phyloP scores from a whole-genome alignment of 2,113 vertebrate species.

The Stegostoma tigrinum region DNA sequence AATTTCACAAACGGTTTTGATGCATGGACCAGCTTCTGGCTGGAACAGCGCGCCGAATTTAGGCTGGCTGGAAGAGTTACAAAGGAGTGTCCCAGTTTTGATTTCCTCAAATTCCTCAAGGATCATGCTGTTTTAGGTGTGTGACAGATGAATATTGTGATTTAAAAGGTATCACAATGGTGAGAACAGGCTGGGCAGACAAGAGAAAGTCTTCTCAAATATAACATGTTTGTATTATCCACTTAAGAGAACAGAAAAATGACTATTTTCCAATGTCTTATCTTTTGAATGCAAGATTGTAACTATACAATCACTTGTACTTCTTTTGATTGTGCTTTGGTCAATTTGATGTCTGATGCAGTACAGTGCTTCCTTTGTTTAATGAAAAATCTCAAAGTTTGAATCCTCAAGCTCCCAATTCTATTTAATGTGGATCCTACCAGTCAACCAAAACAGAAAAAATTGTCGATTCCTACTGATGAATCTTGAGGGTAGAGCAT shows the following conservation, averaged over 20 bases:
- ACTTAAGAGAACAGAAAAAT: neutral
- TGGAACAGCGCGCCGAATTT: neutral
- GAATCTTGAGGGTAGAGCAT: neutral
- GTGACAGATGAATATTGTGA: neutral
- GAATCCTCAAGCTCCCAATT: conserved; percentile 17
- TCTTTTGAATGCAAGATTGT: neutral
- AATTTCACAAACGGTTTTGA: neutral
- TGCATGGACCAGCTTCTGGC: neutral
- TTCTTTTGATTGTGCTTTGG: neutral
- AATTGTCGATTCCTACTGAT: neutral
- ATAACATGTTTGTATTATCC: neutral
- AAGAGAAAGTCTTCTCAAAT: neutral
- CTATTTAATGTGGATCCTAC: neutral
- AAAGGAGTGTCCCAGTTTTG: neutral
- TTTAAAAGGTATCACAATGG: neutral
- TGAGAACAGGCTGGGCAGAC: neutral
- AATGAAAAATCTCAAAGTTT: conserved; percentile 21
- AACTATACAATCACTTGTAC: neutral
- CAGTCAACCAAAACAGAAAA: conserved; percentile 23
- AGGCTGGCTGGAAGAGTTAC: too few relatives aligned
- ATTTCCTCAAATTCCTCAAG: neutral
- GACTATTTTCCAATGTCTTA: neutral
- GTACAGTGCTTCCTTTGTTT: neutral
- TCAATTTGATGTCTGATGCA: neutral
- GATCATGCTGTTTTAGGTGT: neutral